Evolutionary conservation across 2,797 vertebrate genomes (phyloP), one percentile per base, ranked within the genome.

Genomic region (Rousettus madagascariensis): DNA sequence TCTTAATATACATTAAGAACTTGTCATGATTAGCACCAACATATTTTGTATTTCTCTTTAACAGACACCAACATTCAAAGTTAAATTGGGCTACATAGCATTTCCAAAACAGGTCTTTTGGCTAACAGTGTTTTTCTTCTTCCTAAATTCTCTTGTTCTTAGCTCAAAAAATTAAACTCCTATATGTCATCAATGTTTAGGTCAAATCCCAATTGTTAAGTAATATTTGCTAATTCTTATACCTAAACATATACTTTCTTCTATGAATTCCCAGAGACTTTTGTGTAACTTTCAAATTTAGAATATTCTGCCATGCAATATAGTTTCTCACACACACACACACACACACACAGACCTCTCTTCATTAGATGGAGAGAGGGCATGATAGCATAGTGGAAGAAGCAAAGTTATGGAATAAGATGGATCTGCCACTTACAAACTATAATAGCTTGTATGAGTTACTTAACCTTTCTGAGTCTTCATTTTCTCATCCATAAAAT

Each of bases 401-500:
- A 74, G 26, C 1, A 63, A 90, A 16, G 22, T 46, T 78, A 38
- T 72, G 3, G 22, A 53, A 77, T 83, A 92, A 61, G 75, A 43
- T 24, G 6, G 38, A 71, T 69, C 46, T 93, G 59, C 19, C n/a
- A n/a, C 74, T 95, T 90, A 83, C 46, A 93, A 90, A 79, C 46
- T 36, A 1, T 41, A 92, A 79, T 20, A 71, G 72, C 87, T 87
- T 96, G 51, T 83, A 90, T 16, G 10, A 94, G 74, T 68, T 95
- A 88, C 77, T 82, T 95, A 93, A 95, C 49, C 63, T 79, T 80
- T 90, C 28, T 12, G 55, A 68, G 49, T 26, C 51, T 89, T 95
- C 86, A 90, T 91, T 94, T 94, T 80, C 74, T 94, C 69, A 92
- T 55, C 78, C 71, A 88, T 90, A 96, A 95, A 92, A 90, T 88